Evolutionary conservation across 2,797 vertebrate genomes (phyloP), one percentile per base, ranked within the genome.

Genomic region (Acanthurus leucopareius): DNA sequence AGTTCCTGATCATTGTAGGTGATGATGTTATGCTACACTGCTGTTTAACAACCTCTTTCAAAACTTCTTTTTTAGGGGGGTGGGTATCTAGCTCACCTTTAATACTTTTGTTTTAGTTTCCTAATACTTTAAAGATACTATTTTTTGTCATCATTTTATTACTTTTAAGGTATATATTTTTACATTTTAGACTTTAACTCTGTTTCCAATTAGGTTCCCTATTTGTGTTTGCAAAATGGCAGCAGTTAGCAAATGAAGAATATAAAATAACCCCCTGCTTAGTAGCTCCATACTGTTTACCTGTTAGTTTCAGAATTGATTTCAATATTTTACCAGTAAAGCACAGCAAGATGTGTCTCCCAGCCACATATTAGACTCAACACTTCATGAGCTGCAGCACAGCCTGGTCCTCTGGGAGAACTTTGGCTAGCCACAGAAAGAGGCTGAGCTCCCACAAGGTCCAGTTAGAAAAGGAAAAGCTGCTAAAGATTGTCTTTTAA

Each of bases 301-400:
- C 57, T 75, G 35, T 73, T 69, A 65, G 17, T 59, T 77, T 79
- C 15, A 40, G 17, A 81, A 73, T 38, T 80, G 60, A 80, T 85
- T 79, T 77, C 5, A 65, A 67, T 57, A 82, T 78, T 79, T 77
- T 44, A 22, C 42, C n/a, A 69, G 51, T 40, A 65, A 73, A 70
- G 52, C 67, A 45, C 84, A 77, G 76, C 77, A 35, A 80, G 77
- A 48, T 80, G 69, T 67, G 73, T 81, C 67, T 72, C 77, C 47
- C 15, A 17, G 72, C 40, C 56, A 44, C 32, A 35, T 58, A 68
- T 83, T 60, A 75, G 75, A 82, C 51, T 60, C 58, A 69, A 69
- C 79, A 75, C 77, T 71, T 71, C 15, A 71, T 58, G 58, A 75
- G 65, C 64, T 80, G 71, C 76, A 71, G 73, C 57, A 51, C 67